Evolutionary conservation across 2,797 vertebrate species (phyloP).

Genomic region (Trichosurus vulpecula): DNA sequence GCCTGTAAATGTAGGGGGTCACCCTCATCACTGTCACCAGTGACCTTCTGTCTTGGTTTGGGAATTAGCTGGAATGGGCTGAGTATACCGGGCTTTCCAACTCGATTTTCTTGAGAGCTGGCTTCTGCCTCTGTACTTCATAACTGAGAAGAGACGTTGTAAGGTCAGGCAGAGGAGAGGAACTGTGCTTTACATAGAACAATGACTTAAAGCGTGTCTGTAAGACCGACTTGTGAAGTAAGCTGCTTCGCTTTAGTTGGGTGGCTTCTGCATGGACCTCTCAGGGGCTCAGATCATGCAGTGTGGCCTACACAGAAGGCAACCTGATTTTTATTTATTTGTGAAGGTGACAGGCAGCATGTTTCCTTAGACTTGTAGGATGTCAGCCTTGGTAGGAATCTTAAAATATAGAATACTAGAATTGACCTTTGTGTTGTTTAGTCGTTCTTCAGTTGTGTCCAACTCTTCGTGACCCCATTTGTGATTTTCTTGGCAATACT

Average conservation of each 20-base stretch:
- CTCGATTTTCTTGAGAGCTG: constrained; percentile 14
- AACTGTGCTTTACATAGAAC: neutral
- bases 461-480: neutral
- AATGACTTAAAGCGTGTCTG: neutral
- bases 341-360: neutral
- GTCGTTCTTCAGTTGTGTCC: neutral
- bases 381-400: neutral
- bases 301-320: neutral
- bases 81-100: neutral
- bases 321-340: neutral
- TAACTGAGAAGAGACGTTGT: neutral
- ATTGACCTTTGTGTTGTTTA: neutral
- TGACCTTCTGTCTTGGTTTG: neutral
- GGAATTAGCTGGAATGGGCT: neutral
- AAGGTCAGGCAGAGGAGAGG: neutral
- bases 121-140: constrained; percentile 40
- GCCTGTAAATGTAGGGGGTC: neutral
- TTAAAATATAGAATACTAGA: neutral
- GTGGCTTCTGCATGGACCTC: neutral
- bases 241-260: neutral
- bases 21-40: neutral
- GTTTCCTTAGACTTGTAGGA: neutral
- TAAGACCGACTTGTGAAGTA: neutral
- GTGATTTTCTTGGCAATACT: neutral
- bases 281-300: neutral